Base-by-base conservation (phyloP, 1,140 invertebrate genomes). In the Magallana gigas region DNA sequence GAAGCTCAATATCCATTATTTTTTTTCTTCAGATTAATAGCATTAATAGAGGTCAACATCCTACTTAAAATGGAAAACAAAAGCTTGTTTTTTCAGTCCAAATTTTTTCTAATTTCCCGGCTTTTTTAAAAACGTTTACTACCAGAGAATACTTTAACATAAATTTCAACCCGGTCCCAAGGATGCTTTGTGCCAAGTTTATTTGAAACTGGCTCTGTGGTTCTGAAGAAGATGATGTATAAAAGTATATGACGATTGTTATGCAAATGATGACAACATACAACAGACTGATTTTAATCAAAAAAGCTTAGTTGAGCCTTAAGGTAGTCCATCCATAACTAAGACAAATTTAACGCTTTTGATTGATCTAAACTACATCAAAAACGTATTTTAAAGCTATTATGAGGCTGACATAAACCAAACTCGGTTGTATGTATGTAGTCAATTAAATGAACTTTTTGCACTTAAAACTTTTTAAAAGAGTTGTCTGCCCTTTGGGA, bases 21-120 rank as follows among this genome's bases (percentile, higher is more conserved):
- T 64, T 64, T 64, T 64, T 48, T 48, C 18, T 64, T n/a, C 16
- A 64, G 60, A 64, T 64, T 64, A 64, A 64, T n/a, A 64, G 60
- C 60, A 64, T 64, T 64, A 64, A 64, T 64, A 64, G 60, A 64
- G 60, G 60, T 64, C 60, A 64, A 64, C 60, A 64, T 64, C 60
- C 60, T 64, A 64, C 60, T 64, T 64, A 64, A 64, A 14, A 64
- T 64, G 60, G 60, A 64, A 64, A 64, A 64, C 60, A 64, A 64
- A 64, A 64, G 12, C 60, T 64, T 64, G 12, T 64, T 64, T 64
- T 64, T 64, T 64, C 60, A 64, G 60, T 64, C 60, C 60, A 64
- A 16, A 64, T 64, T 64, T n/a, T 62, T 64, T 64, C 16, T 64
- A 64, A 64, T 64, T 64, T 64, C 60, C 60, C 60, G 2, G 60